A percentile compares a stretch with the other conserved stretches of the same genome.
Conservation (phyloP, 2,888 invertebrate species). For the Calliopum simillimum region DNA sequence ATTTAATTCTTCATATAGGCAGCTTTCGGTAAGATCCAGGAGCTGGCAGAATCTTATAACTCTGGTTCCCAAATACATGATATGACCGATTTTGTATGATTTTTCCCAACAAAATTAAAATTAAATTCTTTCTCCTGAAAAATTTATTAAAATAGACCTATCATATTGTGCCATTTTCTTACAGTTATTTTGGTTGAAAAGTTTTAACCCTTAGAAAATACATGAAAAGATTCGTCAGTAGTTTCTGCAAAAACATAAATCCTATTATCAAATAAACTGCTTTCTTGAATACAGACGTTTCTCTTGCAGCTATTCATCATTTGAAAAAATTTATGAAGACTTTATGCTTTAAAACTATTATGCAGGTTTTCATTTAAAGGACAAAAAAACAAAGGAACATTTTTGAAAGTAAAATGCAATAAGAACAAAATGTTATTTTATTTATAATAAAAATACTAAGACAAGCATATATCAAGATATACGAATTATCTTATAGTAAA, state of each 20-base stretch:
- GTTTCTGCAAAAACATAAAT: neutral
- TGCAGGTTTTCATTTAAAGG: neutral
- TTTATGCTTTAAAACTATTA: conserved; percentile 54
- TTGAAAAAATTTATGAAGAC: conserved; percentile 60
- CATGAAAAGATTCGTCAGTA: neutral
- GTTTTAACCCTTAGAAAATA: neutral
- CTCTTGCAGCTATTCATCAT: conserved; percentile 61
- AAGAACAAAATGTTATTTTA: neutral
- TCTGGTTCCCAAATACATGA: too few species aligned
- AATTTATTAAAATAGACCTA: too few species aligned
- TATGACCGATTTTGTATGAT: too few species aligned
- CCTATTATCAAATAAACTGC: conserved; percentile 21
- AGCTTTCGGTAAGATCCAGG: too few species aligned
- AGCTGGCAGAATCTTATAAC: too few species aligned
- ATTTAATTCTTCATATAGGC: too few species aligned
- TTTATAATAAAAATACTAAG: too few species aligned
- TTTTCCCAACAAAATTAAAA: too few species aligned
- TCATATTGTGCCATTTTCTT: too few species aligned
- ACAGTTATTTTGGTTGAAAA: too few species aligned
- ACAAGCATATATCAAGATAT: neutral
- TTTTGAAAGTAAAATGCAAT: neutral
- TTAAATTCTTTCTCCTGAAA: too few species aligned
- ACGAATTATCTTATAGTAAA: neutral
- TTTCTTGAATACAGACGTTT: conserved; percentile 38
- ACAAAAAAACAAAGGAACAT: too few species aligned